Evolutionary conservation across 2,888 invertebrate genomes (phyloP).

Genomic region (Ectemnius continuus): DNA sequence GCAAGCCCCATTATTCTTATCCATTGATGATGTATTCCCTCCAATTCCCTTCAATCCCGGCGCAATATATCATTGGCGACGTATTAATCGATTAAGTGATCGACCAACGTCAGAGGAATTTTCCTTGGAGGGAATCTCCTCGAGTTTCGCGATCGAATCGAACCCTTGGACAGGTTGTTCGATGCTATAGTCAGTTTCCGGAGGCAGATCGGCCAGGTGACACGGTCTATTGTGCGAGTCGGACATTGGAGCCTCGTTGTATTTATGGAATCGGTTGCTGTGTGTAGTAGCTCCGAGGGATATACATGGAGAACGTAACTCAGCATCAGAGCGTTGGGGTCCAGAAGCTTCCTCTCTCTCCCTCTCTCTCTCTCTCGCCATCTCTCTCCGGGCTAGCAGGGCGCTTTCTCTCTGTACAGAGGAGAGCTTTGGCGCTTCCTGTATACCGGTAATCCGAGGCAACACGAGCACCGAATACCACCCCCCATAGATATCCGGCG

Average conservation of each 20-base stretch:
- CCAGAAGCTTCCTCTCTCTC: conserved; percentile 16
- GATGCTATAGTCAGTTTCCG: too few species aligned
- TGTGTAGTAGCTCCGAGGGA: conserved; percentile 73
- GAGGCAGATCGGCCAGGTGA: too few species aligned
- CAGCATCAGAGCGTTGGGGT: conserved; percentile 71
- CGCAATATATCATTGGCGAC: conserved; percentile 9
- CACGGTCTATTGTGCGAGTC: too few species aligned
- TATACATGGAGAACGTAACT: conserved; percentile 75
- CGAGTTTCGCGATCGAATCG: background rate
- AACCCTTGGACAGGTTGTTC: too few species aligned
- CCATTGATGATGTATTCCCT: background rate
- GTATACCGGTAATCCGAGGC: conserved; percentile 73
- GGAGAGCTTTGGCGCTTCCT: conserved; percentile 33
- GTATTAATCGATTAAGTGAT: conserved; percentile 4
- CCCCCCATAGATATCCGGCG: conserved; percentile 57
- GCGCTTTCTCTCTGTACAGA: too few species aligned
- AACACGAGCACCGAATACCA: conserved; percentile 64
- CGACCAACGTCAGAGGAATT: background rate
- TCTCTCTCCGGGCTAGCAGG: too few species aligned
- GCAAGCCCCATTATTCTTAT: background rate
- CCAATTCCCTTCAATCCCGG: background rate
- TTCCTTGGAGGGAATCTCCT: background rate
- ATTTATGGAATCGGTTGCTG: conserved; percentile 65
- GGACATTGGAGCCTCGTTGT: conserved; percentile 33
- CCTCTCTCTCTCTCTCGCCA: too few species aligned